A percentile compares a stretch with the other conserved stretches of the same genome.
Evolutionary conservation across 1,140 invertebrate genomes (phyloP).

Genomic region (Panulirus ornatus): DNA sequence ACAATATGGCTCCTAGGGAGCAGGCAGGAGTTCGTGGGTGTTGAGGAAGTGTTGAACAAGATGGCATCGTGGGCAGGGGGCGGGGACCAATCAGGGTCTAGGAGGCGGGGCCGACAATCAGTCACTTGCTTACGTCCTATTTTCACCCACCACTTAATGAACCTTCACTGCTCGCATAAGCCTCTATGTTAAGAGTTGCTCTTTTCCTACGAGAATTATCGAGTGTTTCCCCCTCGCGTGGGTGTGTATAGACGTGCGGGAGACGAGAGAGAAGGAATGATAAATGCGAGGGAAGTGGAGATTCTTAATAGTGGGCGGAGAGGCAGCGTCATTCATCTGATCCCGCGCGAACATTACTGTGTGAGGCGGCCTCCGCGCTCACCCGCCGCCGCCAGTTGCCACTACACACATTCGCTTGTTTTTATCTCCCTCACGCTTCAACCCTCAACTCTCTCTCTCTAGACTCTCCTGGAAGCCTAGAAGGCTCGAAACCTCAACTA

Average conservation of each 20-base stretch:
- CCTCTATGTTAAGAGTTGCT: too few species aligned
- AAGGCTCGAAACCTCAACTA: too few species aligned
- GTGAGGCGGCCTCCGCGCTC: neutral
- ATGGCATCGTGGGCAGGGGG: constrained; percentile 70
- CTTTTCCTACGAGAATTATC: too few species aligned
- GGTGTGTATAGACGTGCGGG: neutral
- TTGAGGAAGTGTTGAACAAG: constrained; percentile 47
- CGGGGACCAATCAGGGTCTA: constrained; percentile 69
- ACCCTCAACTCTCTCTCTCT: too few species aligned
- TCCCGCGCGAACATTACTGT: constrained; percentile 67
- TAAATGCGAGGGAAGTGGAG: neutral
- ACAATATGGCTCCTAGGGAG: too few species aligned
- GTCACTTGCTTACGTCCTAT: constrained; percentile 67
- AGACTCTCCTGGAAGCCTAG: too few species aligned
- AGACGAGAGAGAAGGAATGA: neutral
- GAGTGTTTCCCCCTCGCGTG: neutral
- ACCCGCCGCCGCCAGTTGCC: constrained; percentile 37
- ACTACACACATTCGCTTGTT: constrained; percentile 20
- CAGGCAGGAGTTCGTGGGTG: neutral
- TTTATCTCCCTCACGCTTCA: too few species aligned
- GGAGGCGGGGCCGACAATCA: constrained; percentile 69
- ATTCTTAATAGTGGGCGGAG: constrained; percentile 68
- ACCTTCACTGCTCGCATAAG: constrained; percentile 17
- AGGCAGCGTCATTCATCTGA: constrained; percentile 63
- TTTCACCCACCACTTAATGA: constrained; percentile 60